Conservation (phyloP, 1,140 invertebrate species). For the Stegodyphus dumicola region DNA sequence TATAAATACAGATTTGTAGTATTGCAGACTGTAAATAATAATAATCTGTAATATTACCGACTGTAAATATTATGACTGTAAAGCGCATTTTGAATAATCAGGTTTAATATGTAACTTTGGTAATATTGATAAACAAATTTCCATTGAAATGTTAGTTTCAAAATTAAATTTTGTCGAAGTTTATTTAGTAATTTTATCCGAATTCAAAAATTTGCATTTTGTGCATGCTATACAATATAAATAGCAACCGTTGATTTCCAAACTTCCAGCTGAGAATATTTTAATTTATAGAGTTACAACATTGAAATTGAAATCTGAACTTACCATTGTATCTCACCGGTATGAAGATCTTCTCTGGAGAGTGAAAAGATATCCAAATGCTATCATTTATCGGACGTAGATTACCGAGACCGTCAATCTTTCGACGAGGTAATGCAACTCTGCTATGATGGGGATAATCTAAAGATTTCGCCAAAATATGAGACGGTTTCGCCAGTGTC, state of each 20-base stretch:
- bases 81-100: too few species aligned
- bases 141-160: too few species aligned
- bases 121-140: too few species aligned
- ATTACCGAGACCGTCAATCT: neutral
- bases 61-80: too few species aligned
- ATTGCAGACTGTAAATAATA: too few species aligned
- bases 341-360: neutral
- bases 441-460: neutral
- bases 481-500: neutral
- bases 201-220: neutral
- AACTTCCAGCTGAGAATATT: neutral
- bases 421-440: neutral
- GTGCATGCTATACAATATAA: neutral
- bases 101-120: too few species aligned
- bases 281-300: neutral
- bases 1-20: too few species aligned
- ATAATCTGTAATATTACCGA: too few species aligned
- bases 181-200: neutral
- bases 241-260: neutral
- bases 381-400: neutral
- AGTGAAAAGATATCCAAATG: neutral
- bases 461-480: neutral
- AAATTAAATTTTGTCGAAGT: too few species aligned
- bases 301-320: neutral
- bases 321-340: neutral